Evolutionary conservation across 2,888 invertebrate genomes (phyloP), one percentile per base, ranked within the genome.

Genomic region (Isotomurus palustris): DNA sequence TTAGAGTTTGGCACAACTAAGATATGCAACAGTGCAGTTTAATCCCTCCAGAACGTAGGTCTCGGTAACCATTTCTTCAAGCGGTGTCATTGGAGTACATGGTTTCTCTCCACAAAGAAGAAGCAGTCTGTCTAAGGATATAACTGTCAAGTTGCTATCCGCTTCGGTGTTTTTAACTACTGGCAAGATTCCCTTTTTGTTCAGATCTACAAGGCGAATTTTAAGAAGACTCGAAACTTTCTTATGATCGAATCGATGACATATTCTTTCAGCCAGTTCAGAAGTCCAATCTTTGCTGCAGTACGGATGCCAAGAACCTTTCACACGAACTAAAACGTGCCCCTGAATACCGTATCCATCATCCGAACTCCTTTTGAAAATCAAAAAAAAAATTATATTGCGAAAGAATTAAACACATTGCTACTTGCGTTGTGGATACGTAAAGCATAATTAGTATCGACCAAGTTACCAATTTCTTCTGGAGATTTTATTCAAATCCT

Each of bases 221-320:
- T 21, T 43, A 22, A 10, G 21, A 22, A 43, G 24, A 12, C 10
- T 14, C 6, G 19, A 12, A 22, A 43, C 5, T 22, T 43, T 24
- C 22, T 22, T 4, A 24, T 32, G 35, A 14, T 24, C 35, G 3
- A 49, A 28, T 10, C 22, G 25, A 14, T 40, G 14, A 25, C 64
- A 64, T 25, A 61, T 53, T 19, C 41, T 25, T 19, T 40, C 32
- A 2, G 45, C 57, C 24, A 58, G 8, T 6, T 56, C 58, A 6
- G 27, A 14, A 8, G 58, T 50, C 61, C 60, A 64, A 14, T 56
- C 43, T n/a, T 53, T 45, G 14, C 43, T 47, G 40, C 64, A 61
- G 44, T 64, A 64, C 6, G 64, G 64, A 49, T 61, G 56, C 58
- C 61, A 64, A 28, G 49, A 29, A 5, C 56, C 48, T 43, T 38